Conservation (phyloP, 2,113 vertebrate genomes). For the Bungarus multicinctus region DNA sequence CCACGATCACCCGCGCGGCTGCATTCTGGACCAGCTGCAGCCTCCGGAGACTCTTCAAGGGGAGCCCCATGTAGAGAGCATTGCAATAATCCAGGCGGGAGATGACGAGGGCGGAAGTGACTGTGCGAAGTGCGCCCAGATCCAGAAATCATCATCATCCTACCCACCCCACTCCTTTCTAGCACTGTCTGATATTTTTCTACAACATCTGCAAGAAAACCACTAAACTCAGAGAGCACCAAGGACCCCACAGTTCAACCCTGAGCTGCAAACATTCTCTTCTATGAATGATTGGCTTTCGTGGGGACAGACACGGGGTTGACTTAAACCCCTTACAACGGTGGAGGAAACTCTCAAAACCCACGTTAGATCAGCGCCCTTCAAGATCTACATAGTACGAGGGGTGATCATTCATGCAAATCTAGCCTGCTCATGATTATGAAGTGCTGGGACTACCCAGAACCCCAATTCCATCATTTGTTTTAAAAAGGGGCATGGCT, state of each 20-base stretch:
- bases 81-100: no score
- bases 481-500: neutral
- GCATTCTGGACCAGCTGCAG: no score
- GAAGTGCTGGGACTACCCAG: no score
- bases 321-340: neutral
- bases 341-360: neutral
- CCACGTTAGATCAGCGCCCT: neutral
- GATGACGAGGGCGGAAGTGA: no score
- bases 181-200: neutral
- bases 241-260: neutral
- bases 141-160: no score
- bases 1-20: no score
- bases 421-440: neutral
- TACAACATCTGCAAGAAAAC: neutral
- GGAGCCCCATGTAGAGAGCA: no score
- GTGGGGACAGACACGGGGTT: neutral
- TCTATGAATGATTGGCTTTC: neutral
- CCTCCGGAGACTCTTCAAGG: no score
- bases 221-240: neutral
- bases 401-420: neutral
- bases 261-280: neutral
- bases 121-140: no score
- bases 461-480: no score
- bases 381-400: neutral
- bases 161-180: neutral